Conservation (phyloP, 1,140 invertebrate species). For the Liolophura sinensis region DNA sequence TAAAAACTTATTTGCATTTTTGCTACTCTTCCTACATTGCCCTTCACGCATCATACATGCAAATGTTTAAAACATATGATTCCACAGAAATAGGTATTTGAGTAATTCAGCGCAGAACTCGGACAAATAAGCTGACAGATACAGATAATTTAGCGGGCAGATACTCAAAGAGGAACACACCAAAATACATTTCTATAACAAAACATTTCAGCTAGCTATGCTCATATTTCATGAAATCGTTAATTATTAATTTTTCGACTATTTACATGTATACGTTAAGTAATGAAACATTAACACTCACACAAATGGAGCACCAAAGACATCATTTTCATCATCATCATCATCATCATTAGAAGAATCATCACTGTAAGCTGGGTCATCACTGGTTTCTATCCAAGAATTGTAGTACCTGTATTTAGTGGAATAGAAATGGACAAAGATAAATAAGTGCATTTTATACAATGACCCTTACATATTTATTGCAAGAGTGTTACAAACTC, state of each 20-base stretch:
- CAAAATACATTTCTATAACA: not conserved
- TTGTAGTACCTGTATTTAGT: conserved; percentile 75
- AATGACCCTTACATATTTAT: too few species aligned
- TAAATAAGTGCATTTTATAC: too few species aligned
- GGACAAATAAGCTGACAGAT: not conserved
- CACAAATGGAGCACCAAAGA: conserved; percentile 44
- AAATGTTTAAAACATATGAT: too few species aligned
- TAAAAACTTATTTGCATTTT: too few species aligned
- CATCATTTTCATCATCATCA: conserved; percentile 54
- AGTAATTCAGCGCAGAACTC: not conserved
- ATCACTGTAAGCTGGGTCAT: conserved; percentile 45
- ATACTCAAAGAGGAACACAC: too few species aligned
- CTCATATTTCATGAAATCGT: not conserved
- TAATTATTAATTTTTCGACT: not conserved
- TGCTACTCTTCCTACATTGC: too few species aligned
- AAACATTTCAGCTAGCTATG: too few species aligned
- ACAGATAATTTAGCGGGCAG: too few species aligned
- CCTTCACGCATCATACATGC: too few species aligned
- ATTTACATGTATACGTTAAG: not conserved
- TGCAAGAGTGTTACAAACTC: too few species aligned
- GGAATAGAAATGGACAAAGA: too few species aligned
- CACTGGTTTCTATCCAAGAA: conserved; percentile 88
- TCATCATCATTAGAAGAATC: conserved; percentile 47
- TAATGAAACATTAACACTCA: conserved; percentile 18
- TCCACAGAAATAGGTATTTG: too few species aligned